These are phyloP conservation scores for Drosophila sp. DNA, from an alignment of 1,140 invertebrate genomes.

Conservation along the genomic window DNA sequence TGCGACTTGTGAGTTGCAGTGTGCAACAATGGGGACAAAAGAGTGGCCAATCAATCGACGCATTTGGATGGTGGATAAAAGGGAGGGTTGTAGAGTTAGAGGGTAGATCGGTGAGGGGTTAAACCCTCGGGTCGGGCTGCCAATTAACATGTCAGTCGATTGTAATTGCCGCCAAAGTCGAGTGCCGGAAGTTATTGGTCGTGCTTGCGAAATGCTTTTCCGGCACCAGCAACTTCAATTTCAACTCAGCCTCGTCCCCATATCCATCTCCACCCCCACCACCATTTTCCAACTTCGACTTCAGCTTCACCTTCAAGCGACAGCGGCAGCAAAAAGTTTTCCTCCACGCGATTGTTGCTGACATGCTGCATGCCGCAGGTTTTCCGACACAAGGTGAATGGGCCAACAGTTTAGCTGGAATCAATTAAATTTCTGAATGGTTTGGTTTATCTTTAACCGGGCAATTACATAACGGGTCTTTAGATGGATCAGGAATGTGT, in stretches of 20 bases:
- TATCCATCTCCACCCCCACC: no score
- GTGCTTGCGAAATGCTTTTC: constrained; percentile 58
- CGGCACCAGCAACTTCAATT: not conserved
- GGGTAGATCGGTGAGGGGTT: not conserved
- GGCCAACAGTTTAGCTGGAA: constrained; percentile 30
- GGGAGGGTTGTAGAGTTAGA: no score
- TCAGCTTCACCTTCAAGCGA: no score
- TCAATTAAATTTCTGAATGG: constrained; percentile 40
- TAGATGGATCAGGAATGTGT: not conserved
- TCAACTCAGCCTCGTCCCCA: no score
- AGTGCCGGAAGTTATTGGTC: constrained; percentile 77
- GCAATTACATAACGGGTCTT: constrained; percentile 44
- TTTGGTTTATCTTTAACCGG: constrained; percentile 51
- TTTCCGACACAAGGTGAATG: constrained; percentile 26
- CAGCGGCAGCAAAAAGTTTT: constrained; percentile 20
- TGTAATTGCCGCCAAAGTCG: constrained; percentile 52
- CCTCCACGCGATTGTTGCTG: constrained; percentile 43
- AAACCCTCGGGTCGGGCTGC: constrained; percentile 20
- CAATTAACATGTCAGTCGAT: constrained; percentile 77
- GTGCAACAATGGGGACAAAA: constrained; percentile 22
- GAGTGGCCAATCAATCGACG: constrained; percentile 23
- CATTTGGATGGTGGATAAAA: not conserved
- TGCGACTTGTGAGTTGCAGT: not conserved
- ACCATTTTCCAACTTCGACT: no score
- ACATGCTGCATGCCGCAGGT: constrained; percentile 17